Base-by-base conservation (phyloP, 2,113 vertebrate genomes). In the Spermophilus dauricus region DNA sequence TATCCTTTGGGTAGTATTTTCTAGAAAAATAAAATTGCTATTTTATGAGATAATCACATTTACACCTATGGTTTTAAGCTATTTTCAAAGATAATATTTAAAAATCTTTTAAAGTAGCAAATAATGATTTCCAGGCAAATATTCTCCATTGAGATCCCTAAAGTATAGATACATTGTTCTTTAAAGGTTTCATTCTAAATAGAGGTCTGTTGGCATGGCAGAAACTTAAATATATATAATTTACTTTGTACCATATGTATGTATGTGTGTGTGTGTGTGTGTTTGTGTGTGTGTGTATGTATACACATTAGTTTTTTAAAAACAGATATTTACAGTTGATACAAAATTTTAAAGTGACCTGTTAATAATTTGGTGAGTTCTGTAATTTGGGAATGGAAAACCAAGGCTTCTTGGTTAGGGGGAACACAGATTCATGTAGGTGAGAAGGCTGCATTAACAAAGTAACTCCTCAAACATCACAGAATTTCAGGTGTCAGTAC, bases 161-260 rank as follows among this genome's bases (percentile, higher is more conserved):
- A 80, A 90, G 72, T 95, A 30, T 37, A 81, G n/a, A 51, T 83
- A n/a, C 4, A 3, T 17, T 86, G 89, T 89, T 96, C n/a, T 16
- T 83, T 95, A 56, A 67, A 89, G 26, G n/a, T 91, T 96, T 96
- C 69, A 45, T 67, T 97, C 93, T 91, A 18, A 82, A 91, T 70
- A 91, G 34, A 94, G 17, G 14, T 93, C 37, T 87, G 1, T 56
- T 94, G 81, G 51, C 45, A 72, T 84, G 13, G 39, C 80, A 76
- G 73, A 77, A 91, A 81, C 30, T 67, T 91, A 22, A 78, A 86
- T 92, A 56, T 83, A 56, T 80, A 1, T 75, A 56, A 80, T 30
- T 84, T 94, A 81, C 24, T 24, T 92, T 89, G 8, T 30, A 70
- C 10, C 28, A 32, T 53, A 39, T 61, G 6, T 5, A 7, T 45